Evolutionary conservation across 1,140 invertebrate genomes (phyloP).

Genomic region (Galleria mellonella): DNA sequence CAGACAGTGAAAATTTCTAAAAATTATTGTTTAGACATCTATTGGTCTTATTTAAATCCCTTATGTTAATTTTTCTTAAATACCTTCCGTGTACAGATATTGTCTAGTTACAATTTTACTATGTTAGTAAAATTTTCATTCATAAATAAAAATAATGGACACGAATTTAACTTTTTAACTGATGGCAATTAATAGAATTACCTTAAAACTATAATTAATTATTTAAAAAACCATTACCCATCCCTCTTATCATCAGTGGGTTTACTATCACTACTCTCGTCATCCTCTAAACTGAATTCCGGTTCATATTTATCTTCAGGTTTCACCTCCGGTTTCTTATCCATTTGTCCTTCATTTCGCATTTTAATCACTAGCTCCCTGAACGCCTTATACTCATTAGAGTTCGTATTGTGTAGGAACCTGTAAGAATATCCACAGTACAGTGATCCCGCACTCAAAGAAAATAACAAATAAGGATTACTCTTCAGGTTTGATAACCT

Average conservation of each 20-base stretch:
- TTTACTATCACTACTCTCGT: conserved; percentile 52
- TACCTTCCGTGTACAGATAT: too few relatives aligned
- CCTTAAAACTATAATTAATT: too few relatives aligned
- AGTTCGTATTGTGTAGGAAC: conserved; percentile 66
- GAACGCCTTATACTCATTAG: conserved; percentile 66
- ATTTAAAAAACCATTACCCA: conserved; percentile 20
- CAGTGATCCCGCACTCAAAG: background rate
- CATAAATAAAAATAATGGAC: too few relatives aligned
- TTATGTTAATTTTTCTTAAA: too few relatives aligned
- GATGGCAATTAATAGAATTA: too few relatives aligned
- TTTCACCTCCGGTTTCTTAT: conserved; percentile 50
- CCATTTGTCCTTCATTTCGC: conserved; percentile 27
- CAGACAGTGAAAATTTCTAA: too few relatives aligned
- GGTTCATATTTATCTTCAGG: conserved; percentile 71
- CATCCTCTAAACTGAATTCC: conserved; percentile 66
- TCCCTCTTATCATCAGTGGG: conserved; percentile 31
- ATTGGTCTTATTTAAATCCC: too few relatives aligned
- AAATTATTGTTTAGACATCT: too few relatives aligned
- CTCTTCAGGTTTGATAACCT: background rate
- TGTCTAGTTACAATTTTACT: too few relatives aligned
- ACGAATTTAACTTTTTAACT: too few relatives aligned
- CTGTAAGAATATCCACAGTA: conserved; percentile 38
- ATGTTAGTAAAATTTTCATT: too few relatives aligned
- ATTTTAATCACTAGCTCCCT: conserved; percentile 49
- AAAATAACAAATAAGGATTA: conserved; percentile 3